These are phyloP conservation scores for Zenarchopterus dispar DNA, from an alignment of 2,797 vertebrate species.

Conservation along the genomic window DNA sequence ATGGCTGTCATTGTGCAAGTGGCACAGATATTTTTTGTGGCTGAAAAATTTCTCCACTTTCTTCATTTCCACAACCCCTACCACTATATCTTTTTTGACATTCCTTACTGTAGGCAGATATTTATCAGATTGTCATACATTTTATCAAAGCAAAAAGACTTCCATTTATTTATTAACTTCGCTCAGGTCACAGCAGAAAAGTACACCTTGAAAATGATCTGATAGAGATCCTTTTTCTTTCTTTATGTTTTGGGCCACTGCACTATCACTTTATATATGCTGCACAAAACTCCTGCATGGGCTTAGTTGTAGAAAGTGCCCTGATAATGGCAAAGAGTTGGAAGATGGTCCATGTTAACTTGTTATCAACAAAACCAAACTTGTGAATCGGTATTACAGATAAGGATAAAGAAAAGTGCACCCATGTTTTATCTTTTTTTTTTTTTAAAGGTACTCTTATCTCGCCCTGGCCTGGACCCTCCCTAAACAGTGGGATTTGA, in stretches of 20 bases:
- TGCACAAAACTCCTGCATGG: conserved; percentile 1
- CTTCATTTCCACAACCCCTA: conserved; percentile 40
- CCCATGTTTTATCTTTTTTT: conserved; percentile 1
- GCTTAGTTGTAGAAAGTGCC: neutral
- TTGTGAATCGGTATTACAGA: conserved; percentile 20
- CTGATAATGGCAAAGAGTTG: conserved; percentile 12
- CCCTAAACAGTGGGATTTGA: conserved; percentile 6
- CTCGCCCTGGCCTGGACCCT: neutral
- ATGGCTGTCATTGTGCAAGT: conserved; percentile 51
- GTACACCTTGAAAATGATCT: conserved; percentile 16
- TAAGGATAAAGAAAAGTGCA: conserved; percentile 9
- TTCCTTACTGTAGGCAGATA: conserved; percentile 39
- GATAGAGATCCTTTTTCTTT: conserved; percentile 1
- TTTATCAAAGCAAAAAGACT: conserved; percentile 24
- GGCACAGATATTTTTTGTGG: conserved; percentile 32
- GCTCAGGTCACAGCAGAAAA: conserved; percentile 31
- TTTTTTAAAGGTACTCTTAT: conserved; percentile 3
- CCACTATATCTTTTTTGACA: conserved; percentile 40
- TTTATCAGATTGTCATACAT: conserved; percentile 44
- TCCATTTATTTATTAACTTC: conserved; percentile 38
- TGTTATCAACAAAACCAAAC: conserved; percentile 33
- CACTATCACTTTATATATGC: neutral
- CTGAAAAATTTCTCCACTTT: conserved; percentile 29
- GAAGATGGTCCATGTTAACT: neutral
- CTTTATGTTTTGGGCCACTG: neutral